A percentile compares a stretch with the other conserved stretches of the same genome.
These are phyloP conservation scores for Sinocyclocheilus anophthalmus DNA, from an alignment of 2,113 vertebrate genomes.

Conservation along the genomic window DNA sequence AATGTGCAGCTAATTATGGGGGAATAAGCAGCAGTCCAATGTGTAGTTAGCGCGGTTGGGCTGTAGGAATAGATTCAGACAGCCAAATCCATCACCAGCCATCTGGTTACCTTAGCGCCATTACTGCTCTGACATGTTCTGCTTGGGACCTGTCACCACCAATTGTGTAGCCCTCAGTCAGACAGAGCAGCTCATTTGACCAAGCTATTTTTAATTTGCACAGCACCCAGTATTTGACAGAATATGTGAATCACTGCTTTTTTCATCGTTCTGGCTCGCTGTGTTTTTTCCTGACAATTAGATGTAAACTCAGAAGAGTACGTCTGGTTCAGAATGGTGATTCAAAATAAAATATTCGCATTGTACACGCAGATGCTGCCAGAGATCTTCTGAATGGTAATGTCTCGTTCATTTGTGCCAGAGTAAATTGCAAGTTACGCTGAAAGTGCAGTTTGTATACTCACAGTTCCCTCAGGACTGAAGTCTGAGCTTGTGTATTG, in stretches of 20 bases:
- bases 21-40: slow-evolving; percentile 51
- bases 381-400: slow-evolving; percentile 34
- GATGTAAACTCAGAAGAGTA: slow-evolving; percentile 48
- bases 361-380: slow-evolving; percentile 32
- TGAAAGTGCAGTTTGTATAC: slow-evolving; percentile 26
- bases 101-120: slow-evolving; percentile 52
- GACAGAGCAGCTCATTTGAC: slow-evolving; percentile 60
- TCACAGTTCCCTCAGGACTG: slow-evolving; percentile 4
- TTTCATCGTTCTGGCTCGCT: slow-evolving; percentile 42
- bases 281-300: slow-evolving; percentile 50
- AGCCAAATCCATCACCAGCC: slow-evolving; percentile 64
- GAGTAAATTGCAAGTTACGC: slow-evolving; percentile 6
- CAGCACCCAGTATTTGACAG: slow-evolving; percentile 49
- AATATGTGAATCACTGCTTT: slow-evolving; percentile 49
- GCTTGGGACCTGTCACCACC: slow-evolving; percentile 59
- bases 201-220: slow-evolving; percentile 60
- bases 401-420: slow-evolving; percentile 27
- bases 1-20: slow-evolving; percentile 59
- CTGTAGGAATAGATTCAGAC: slow-evolving; percentile 60
- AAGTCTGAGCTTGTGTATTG: slow-evolving; percentile 4
- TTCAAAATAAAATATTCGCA: slow-evolving; percentile 34
- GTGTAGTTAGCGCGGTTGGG: slow-evolving; percentile 33
- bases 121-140: slow-evolving; percentile 60
- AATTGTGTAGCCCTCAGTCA: slow-evolving; percentile 61
- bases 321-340: slow-evolving; percentile 32